Evolutionary conservation across 2,797 vertebrate genomes (phyloP).

Genomic region (Myotis vivesi): DNA sequence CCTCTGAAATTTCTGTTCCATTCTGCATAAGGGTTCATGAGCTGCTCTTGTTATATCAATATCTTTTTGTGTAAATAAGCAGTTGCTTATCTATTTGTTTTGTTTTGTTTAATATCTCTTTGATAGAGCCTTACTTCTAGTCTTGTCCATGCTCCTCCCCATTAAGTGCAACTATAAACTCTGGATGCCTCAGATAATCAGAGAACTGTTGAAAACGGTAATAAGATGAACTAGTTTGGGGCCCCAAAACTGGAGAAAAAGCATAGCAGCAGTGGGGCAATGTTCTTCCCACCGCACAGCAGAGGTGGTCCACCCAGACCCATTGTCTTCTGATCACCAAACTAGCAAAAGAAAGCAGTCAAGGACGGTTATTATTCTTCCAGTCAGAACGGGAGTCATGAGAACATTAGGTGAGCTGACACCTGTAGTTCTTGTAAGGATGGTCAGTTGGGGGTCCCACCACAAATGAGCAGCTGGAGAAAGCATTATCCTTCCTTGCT

Average conservation of each 20-base stretch:
- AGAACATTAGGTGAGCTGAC: not conserved
- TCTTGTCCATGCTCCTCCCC: not conserved
- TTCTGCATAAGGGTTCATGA: not conserved
- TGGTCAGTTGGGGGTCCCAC: no score
- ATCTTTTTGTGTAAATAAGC: not conserved
- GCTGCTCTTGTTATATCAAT: not conserved
- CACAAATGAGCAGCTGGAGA: not conserved
- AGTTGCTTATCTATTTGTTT: not conserved
- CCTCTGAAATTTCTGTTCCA: not conserved
- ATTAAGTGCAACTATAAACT: not conserved
- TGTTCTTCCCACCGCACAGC: not conserved
- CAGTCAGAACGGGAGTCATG: not conserved
- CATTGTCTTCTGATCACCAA: not conserved
- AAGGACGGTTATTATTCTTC: not conserved
- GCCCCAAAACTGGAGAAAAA: not conserved
- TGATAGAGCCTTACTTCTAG: not conserved
- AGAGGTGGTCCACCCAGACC: not conserved
- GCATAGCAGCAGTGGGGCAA: not conserved
- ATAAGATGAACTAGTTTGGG: not conserved
- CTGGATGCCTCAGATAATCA: not conserved
- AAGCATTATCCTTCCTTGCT: not conserved
- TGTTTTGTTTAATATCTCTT: not conserved
- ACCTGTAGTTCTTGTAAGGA: not conserved
- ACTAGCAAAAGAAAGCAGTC: not conserved
- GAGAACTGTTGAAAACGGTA: not conserved